Evolutionary conservation across 35 echinoderm and acorn worm species (phyloP).

Genomic region (Ptychodera flava): DNA sequence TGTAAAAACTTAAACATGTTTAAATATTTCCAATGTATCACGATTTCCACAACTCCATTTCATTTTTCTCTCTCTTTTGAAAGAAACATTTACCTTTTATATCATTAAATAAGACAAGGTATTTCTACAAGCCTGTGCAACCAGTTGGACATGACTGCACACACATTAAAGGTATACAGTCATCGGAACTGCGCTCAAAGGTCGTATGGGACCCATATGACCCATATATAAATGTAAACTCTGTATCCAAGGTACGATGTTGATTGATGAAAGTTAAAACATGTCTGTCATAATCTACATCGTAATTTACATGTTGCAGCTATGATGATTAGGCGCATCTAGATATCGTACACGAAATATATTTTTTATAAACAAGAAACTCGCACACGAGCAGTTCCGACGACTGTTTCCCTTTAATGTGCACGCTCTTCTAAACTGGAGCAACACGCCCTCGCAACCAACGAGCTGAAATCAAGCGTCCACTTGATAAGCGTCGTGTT

Average conservation of each 20-base stretch:
- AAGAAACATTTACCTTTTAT: background rate
- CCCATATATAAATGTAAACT: background rate
- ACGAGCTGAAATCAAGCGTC: background rate
- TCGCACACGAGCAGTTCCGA: too few species aligned
- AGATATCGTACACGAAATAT: too few species aligned
- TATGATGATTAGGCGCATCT: too few species aligned
- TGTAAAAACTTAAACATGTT: background rate
- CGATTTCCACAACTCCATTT: background rate
- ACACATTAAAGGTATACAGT: too few species aligned
- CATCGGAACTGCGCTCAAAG: too few species aligned
- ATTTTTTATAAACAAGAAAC: too few species aligned
- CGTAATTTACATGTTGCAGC: too few species aligned
- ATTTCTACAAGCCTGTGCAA: background rate
- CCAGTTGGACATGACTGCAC: background rate
- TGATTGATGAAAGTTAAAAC: too few species aligned
- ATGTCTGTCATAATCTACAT: too few species aligned
- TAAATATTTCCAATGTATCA: background rate
- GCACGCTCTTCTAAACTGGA: background rate
- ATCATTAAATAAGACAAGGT: background rate
- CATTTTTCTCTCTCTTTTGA: background rate
- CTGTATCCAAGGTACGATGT: too few species aligned
- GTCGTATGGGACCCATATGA: background rate
- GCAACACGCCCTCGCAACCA: background rate
- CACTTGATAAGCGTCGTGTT: slow-evolving; percentile 26
- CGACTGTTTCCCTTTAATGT: too few species aligned